phyloP scores from a whole-genome alignment of 1,140 invertebrate species.

The Drosophila baimaii region DNA sequence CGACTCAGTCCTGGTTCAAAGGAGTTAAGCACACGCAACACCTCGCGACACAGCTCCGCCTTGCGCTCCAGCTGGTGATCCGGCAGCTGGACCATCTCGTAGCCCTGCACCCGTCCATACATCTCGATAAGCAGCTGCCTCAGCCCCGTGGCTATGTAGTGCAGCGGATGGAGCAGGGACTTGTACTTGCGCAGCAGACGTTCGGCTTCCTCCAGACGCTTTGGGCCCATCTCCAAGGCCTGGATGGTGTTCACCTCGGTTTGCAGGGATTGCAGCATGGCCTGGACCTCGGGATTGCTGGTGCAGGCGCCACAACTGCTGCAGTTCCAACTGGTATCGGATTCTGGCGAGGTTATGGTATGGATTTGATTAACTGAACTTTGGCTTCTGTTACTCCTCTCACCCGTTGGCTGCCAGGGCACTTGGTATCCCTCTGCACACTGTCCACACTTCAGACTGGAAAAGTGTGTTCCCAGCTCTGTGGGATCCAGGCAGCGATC shows the following conservation, averaged over 20 bases:
- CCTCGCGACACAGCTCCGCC: conserved; percentile 88
- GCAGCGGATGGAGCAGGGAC: conserved; percentile 89
- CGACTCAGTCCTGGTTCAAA: conserved; percentile 91
- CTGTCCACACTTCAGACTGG: conserved; percentile 90
- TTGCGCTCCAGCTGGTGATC: conserved; percentile 90
- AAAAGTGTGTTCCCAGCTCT: conserved; percentile 90
- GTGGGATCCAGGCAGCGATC: conserved; percentile 90
- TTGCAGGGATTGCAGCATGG: conserved; percentile 87
- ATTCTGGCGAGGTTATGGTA: conserved; percentile 70
- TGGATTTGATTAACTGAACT: neutral
- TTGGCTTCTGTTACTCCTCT: neutral
- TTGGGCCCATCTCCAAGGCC: conserved; percentile 83
- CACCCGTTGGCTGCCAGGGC: conserved; percentile 88
- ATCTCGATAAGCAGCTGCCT: conserved; percentile 89
- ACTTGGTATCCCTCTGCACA: conserved; percentile 89
- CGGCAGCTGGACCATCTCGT: conserved; percentile 89
- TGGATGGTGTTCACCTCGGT: conserved; percentile 85
- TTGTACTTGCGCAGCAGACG: conserved; percentile 87
- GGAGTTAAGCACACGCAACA: conserved; percentile 89
- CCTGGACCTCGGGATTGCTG: conserved; percentile 86
- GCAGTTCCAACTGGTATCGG: conserved; percentile 89
- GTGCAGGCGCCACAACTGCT: conserved; percentile 88
- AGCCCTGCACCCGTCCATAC: conserved; percentile 90
- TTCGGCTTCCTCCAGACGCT: conserved; percentile 84
- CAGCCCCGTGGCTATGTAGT: conserved; percentile 88